phyloP scores from a whole-genome alignment of 2,888 invertebrate genomes.

The Myathropa florea region DNA sequence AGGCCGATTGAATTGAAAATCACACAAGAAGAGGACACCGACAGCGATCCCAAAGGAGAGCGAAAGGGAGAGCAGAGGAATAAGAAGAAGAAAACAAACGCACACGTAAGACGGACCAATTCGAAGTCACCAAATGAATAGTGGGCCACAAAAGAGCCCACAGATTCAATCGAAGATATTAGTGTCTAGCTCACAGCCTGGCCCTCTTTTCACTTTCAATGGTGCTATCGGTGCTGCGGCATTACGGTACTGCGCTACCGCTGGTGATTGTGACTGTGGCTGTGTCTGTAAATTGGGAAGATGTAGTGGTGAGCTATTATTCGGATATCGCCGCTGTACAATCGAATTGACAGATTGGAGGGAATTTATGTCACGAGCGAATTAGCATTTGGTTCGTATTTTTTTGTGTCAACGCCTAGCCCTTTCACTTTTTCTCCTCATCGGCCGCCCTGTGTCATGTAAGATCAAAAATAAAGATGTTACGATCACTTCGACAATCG shows the following conservation, averaged over 20 bases:
- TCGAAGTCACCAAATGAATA: slow-evolving; percentile 29
- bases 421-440: slow-evolving; percentile 59
- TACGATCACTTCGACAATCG: slow-evolving; percentile 4
- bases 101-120: slow-evolving; percentile 4
- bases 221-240: background rate
- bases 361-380: slow-evolving; percentile 60
- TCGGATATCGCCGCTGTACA: slow-evolving; percentile 5
- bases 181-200: slow-evolving; percentile 32
- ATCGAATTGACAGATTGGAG: slow-evolving; percentile 21
- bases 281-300: too few relatives aligned
- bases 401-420: slow-evolving; percentile 39
- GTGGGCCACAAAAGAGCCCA: background rate
- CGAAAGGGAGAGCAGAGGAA: background rate
- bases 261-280: background rate
- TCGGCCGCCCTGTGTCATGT: slow-evolving; percentile 28
- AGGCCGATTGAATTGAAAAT: slow-evolving; percentile 61
- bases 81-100: background rate
- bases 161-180: slow-evolving; percentile 33
- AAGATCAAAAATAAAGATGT: slow-evolving; percentile 2
- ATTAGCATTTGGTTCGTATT: slow-evolving; percentile 56
- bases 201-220: slow-evolving; percentile 63
- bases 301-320: background rate
- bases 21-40: background rate
- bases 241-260: background rate
- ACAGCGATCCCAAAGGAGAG: background rate